Conservation (phyloP, 2,888 invertebrate species). For the Panorpa germanica region DNA sequence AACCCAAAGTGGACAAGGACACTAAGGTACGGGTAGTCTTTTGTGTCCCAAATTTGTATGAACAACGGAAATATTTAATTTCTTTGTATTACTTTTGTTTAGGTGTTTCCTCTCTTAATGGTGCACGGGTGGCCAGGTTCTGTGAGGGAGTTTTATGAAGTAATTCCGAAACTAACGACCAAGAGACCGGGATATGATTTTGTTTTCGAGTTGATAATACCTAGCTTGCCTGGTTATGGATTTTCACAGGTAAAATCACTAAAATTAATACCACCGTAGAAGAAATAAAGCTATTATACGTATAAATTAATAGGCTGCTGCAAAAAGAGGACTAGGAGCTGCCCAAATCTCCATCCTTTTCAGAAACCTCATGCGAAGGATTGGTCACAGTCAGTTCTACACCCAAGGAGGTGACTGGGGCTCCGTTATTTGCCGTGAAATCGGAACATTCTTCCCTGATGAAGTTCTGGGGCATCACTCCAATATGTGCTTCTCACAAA, state of each 20-base stretch:
- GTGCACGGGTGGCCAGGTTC: constrained; percentile 87
- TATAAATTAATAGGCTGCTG: constrained; percentile 23
- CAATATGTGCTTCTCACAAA: constrained; percentile 33
- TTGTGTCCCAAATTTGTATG: too few relatives aligned
- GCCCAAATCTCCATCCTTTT: constrained; percentile 34
- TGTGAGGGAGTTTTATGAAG: constrained; percentile 62
- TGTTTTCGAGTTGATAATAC: constrained; percentile 36
- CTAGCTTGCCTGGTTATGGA: constrained; percentile 27
- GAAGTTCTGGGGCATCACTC: constrained; percentile 35
- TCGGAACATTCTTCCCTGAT: constrained; percentile 44
- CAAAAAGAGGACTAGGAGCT: constrained; percentile 35
- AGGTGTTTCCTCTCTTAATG: constrained; percentile 45
- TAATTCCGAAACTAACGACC: constrained; percentile 48
- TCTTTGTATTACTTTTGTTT: too few relatives aligned
- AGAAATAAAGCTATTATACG: too few relatives aligned
- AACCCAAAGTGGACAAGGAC: constrained; percentile 27
- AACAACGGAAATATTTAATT: too few relatives aligned
- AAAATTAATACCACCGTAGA: too few relatives aligned
- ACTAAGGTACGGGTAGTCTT: constrained; percentile 9
- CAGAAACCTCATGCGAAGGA: constrained; percentile 43
- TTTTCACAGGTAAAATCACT: constrained; percentile 24
- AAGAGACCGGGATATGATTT: constrained; percentile 27
- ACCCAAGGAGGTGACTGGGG: constrained; percentile 78
- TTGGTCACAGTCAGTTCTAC: constrained; percentile 43
- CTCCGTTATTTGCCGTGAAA: constrained; percentile 33